These are phyloP conservation scores for Epsilonema sp. DNA, from an alignment of 2,888 invertebrate species.

Conservation along the genomic window DNA sequence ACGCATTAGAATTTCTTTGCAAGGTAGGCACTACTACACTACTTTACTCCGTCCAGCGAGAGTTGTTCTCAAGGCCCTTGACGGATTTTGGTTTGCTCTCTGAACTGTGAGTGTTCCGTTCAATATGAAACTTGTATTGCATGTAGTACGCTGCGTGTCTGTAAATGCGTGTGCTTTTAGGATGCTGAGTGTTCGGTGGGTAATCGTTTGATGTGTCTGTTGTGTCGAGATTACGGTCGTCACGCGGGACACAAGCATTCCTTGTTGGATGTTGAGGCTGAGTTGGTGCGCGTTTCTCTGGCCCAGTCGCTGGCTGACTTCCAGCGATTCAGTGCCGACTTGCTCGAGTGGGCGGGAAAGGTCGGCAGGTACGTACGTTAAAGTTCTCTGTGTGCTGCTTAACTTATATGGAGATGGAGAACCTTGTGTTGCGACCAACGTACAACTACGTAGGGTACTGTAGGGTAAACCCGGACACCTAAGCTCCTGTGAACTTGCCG, in stretches of 20 bases:
- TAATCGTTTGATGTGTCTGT: slow-evolving; percentile 42
- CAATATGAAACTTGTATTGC: too few species aligned
- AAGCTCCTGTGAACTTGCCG: too few species aligned
- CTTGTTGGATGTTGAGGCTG: slow-evolving; percentile 40
- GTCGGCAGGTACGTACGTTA: slow-evolving; percentile 24
- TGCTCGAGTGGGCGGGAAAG: slow-evolving; percentile 37
- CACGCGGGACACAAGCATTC: slow-evolving; percentile 40
- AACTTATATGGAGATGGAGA: too few species aligned
- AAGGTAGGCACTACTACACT: slow-evolving; percentile 1
- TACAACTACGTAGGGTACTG: too few species aligned
- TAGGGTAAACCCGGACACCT: too few species aligned
- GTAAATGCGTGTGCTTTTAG: too few species aligned
- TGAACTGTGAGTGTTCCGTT: too few species aligned
- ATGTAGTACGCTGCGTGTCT: too few species aligned
- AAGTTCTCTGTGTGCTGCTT: background rate
- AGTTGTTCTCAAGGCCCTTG: too few species aligned
- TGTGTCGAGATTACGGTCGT: slow-evolving; percentile 41
- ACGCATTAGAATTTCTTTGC: slow-evolving; percentile 40
- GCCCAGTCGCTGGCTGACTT: slow-evolving; percentile 37
- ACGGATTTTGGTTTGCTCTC: too few species aligned
- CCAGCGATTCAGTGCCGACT: slow-evolving; percentile 38
- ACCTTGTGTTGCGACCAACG: too few species aligned
- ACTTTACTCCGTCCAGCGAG: background rate
- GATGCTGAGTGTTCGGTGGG: too few species aligned
- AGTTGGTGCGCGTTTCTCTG: slow-evolving; percentile 37